These are phyloP conservation scores for Melanophora roralis DNA, from an alignment of 2,888 invertebrate species.

Conservation along the genomic window DNA sequence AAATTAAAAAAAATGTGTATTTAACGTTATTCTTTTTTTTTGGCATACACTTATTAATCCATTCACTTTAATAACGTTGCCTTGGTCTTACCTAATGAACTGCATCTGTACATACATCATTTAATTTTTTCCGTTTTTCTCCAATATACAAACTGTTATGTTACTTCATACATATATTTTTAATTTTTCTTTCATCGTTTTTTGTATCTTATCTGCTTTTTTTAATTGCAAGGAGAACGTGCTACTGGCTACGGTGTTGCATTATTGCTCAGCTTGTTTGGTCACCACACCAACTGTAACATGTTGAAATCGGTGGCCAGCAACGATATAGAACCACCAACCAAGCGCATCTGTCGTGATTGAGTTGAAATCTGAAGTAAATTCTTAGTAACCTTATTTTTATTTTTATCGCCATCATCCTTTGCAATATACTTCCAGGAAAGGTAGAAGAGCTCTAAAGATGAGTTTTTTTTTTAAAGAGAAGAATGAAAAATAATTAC, in stretches of 20 bases:
- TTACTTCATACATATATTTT: slow-evolving; percentile 10
- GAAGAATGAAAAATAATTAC: slow-evolving; percentile 12
- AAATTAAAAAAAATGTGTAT: too few relatives aligned
- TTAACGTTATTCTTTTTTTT: background rate
- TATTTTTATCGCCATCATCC: background rate
- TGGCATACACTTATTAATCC: background rate
- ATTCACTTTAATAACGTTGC: background rate
- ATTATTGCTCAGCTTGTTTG: slow-evolving; percentile 88
- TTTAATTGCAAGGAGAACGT: slow-evolving; percentile 85
- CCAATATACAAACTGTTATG: too few relatives aligned
- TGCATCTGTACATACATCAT: background rate
- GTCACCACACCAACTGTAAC: slow-evolving; percentile 81
- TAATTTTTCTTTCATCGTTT: slow-evolving; percentile 3
- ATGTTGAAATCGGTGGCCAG: slow-evolving; percentile 79
- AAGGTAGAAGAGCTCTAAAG: slow-evolving; percentile 33
- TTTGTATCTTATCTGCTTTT: background rate
- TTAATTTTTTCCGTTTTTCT: background rate
- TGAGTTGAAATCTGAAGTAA: slow-evolving; percentile 54
- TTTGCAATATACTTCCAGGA: background rate
- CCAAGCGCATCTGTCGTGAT: slow-evolving; percentile 75
- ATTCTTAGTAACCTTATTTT: slow-evolving; percentile 5
- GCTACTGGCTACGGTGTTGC: slow-evolving; percentile 93
- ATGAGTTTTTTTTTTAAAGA: slow-evolving; percentile 15
- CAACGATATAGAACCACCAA: slow-evolving; percentile 73
- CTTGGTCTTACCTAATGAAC: slow-evolving; percentile 15